Evolutionary conservation across 2,797 vertebrate species (phyloP).

Genomic region (Chloroceryle inda): DNA sequence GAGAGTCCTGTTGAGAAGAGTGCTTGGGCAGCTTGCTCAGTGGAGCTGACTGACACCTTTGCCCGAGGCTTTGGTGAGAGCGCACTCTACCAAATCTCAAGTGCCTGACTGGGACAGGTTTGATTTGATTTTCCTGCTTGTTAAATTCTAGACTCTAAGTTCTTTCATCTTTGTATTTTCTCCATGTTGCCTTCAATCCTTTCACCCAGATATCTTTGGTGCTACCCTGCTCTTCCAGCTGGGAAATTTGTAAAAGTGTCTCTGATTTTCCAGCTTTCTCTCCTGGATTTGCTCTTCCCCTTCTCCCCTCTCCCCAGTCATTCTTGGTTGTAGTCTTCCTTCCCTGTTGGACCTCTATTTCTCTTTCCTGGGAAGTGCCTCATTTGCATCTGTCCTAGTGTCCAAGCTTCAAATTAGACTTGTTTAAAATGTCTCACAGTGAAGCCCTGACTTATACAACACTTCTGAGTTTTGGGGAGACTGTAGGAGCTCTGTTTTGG

Average conservation of each 20-base stretch:
- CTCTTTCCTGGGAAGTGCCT: slow-evolving; percentile 67
- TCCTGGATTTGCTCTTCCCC: slow-evolving; percentile 6
- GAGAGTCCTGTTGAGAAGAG: background rate
- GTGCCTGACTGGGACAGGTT: background rate
- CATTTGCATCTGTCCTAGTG: background rate
- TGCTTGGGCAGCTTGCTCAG: background rate
- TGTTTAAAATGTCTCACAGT: background rate
- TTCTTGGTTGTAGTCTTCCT: background rate
- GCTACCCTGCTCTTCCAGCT: background rate
- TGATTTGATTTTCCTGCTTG: slow-evolving; percentile 4
- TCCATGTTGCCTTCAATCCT: background rate
- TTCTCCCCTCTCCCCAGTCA: background rate
- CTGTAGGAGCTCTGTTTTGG: background rate
- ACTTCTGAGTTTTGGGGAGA: background rate
- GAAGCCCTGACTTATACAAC: background rate
- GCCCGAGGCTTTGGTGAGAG: background rate
- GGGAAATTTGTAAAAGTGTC: background rate
- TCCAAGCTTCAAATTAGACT: slow-evolving; percentile 44
- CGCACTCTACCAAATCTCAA: accelerated
- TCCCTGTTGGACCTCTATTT: background rate
- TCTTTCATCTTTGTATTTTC: background rate
- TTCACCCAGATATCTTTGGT: background rate
- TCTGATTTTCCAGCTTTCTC: background rate
- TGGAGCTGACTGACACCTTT: background rate
- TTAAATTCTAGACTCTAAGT: background rate